These are phyloP conservation scores for Copsychus sechellarum DNA, from an alignment of 2,113 vertebrate genomes.

Conservation along the genomic window DNA sequence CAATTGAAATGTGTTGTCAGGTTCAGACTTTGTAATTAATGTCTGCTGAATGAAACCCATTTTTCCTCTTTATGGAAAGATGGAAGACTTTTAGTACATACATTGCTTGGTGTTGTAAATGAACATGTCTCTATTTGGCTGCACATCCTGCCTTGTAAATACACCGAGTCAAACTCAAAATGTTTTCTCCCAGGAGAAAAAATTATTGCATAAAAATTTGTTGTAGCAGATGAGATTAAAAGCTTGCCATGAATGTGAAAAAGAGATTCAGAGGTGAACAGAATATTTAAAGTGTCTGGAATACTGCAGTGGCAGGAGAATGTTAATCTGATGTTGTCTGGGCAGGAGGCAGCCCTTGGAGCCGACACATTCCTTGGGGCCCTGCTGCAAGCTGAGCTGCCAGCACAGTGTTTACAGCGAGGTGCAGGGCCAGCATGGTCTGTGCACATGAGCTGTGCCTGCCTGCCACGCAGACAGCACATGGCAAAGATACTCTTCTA, in stretches of 20 bases:
- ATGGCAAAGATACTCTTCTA: background rate
- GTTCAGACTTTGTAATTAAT: background rate
- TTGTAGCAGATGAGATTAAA: background rate
- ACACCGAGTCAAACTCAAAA: background rate
- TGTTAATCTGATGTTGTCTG: slow-evolving; percentile 32
- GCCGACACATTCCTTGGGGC: slow-evolving; percentile 40
- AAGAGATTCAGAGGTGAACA: slow-evolving; percentile 10
- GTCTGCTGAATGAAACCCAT: background rate
- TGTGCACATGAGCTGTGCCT: background rate
- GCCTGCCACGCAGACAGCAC: background rate
- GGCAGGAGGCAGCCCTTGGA: slow-evolving; percentile 37
- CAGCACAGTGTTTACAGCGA: slow-evolving; percentile 31
- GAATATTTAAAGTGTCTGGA: slow-evolving; percentile 36
- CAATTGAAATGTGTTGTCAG: background rate
- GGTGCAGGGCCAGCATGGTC: background rate
- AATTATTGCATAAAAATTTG: background rate
- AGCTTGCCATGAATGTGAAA: background rate
- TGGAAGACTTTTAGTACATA: background rate
- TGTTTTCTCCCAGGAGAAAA: background rate
- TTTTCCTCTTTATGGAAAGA: background rate
- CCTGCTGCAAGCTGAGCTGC: slow-evolving; percentile 28
- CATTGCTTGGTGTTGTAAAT: background rate
- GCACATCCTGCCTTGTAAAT: background rate
- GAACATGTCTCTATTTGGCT: background rate
- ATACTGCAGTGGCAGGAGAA: slow-evolving; percentile 41